These are phyloP conservation scores for Batillaria attramentaria DNA, from an alignment of 1,140 invertebrate genomes.

Conservation along the genomic window DNA sequence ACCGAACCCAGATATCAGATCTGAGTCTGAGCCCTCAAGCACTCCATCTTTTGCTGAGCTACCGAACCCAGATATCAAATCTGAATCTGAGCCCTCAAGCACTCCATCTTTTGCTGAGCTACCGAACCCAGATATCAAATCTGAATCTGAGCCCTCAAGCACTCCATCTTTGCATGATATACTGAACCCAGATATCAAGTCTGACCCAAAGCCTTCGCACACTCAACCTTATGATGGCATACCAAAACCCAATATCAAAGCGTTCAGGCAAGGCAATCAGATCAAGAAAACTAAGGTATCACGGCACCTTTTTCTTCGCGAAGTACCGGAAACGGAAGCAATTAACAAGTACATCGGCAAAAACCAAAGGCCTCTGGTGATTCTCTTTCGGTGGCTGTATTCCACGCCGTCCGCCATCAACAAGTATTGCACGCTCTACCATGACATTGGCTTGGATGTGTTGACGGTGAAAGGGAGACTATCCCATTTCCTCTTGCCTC, in stretches of 20 bases:
- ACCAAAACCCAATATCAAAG: background rate
- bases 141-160: too few species aligned
- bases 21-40: too few species aligned
- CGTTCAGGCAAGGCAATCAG: background rate
- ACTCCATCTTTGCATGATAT: background rate
- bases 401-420: constrained; percentile 39
- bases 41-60: too few species aligned
- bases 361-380: constrained; percentile 36
- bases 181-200: background rate
- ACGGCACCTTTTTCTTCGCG: background rate
- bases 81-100: too few species aligned
- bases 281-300: background rate
- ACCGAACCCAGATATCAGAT: too few species aligned
- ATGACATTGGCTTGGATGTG: constrained; percentile 49
- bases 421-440: constrained; percentile 50
- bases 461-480: constrained; percentile 44
- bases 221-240: background rate
- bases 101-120: too few species aligned
- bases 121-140: too few species aligned
- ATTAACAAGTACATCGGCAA: background rate
- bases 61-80: too few species aligned
- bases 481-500: constrained; percentile 50
- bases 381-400: constrained; percentile 51
- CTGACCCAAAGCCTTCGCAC: background rate
- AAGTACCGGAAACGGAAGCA: background rate